These are phyloP conservation scores for Noturus placidus DNA, from an alignment of 2,113 vertebrate species.

Conservation along the genomic window DNA sequence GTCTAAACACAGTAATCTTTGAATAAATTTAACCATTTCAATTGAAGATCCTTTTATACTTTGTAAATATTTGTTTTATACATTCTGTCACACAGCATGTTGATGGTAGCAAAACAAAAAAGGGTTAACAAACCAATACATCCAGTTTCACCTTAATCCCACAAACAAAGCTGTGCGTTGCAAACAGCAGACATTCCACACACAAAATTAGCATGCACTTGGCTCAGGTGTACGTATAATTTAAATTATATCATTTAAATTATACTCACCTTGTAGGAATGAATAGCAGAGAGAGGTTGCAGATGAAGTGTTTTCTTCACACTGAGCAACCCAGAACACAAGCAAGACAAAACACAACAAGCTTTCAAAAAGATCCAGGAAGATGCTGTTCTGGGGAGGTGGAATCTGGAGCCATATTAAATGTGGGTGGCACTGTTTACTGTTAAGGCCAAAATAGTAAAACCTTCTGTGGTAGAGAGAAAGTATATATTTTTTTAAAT, in stretches of 20 bases:
- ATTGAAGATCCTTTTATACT: neutral
- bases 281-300: neutral
- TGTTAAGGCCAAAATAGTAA: neutral
- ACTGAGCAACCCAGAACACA: neutral
- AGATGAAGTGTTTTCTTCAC: neutral
- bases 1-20: too few relatives aligned
- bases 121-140: neutral
- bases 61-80: slow-evolving; percentile 3
- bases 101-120: slow-evolving; percentile 1
- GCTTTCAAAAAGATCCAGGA: neutral
- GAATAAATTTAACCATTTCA: neutral
- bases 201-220: neutral
- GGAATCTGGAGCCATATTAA: neutral
- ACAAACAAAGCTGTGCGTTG: neutral
- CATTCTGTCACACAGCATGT: neutral
- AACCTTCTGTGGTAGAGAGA: neutral
- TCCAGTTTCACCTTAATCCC: slow-evolving; percentile 3
- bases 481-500: neutral
- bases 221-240: neutral
- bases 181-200: neutral
- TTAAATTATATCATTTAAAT: neutral
- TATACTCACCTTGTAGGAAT: neutral
- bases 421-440: neutral
- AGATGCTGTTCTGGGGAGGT: neutral
- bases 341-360: neutral